A percentile compares a stretch with the other conserved stretches of the same genome.
phyloP scores from a whole-genome alignment of 2,797 vertebrate species.

The Enteromius treurensis region DNA sequence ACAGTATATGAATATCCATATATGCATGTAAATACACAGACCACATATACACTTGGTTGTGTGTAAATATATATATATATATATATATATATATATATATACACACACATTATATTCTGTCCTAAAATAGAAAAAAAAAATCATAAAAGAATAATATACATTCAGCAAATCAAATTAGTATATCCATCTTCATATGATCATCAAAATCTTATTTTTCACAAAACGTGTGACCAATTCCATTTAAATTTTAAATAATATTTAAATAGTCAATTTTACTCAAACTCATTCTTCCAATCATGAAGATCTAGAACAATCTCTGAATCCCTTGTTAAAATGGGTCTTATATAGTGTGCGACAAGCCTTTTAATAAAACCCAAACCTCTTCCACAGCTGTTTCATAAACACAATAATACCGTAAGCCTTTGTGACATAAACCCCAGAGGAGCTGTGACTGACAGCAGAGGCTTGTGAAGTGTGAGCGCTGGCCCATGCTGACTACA shows the following conservation, averaged over 20 bases:
- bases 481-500: neutral
- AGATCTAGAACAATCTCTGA: neutral
- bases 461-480: neutral
- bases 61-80: too few relatives aligned
- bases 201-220: neutral
- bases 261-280: neutral
- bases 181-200: too few relatives aligned
- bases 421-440: conserved; percentile 12
- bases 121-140: too few relatives aligned
- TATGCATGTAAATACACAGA: too few relatives aligned
- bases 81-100: too few relatives aligned
- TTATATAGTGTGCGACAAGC: neutral
- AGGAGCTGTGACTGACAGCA: neutral
- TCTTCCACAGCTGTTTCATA: neutral
- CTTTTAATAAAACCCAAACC: neutral
- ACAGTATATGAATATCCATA: too few relatives aligned
- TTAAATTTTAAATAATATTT: neutral
- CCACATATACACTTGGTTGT: too few relatives aligned
- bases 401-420: neutral
- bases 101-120: too few relatives aligned
- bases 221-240: neutral
- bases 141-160: neutral
- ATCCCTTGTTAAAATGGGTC: neutral
- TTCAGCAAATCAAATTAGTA: too few relatives aligned
- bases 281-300: neutral